Evolutionary conservation across 2,888 invertebrate species (phyloP), one percentile per base, ranked within the genome.

Genomic region (Drosophila quinaria): DNA sequence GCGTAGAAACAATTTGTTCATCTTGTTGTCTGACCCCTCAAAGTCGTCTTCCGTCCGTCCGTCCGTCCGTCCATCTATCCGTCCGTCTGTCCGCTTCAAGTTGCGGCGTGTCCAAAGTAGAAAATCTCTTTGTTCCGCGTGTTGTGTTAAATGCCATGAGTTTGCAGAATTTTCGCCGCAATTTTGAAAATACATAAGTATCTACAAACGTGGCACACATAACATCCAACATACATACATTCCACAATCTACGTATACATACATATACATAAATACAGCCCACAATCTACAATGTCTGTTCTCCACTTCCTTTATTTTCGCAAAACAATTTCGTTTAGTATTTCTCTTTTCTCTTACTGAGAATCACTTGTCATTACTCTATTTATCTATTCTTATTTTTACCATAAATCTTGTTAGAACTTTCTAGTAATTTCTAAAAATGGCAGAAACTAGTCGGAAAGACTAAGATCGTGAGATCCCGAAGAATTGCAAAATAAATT

Each of bases 81-180:
- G 13, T 50, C 3, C 22, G 19, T 9, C 33, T 3, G 33, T 3
- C 13, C 41, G 41, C 67, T 67, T 47, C n/a, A 68, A 33, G 61
- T 62, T 56, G 68, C 64, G 58, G 70, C 70, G 35, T 52, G 70
- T 72, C 71, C 60, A 65, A 75, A 77, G 79, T 74, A 81, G 81
- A 87, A 80, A 84, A 84, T 69, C 76, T 79, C 81, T 81, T 84
- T 84, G 81, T 80, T 74, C 50, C 51, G 70, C 50, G 69, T 51
- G 66, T 73, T 54, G 66, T 74, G 55, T 84, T 87, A 84, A 84
- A 84, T 81, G 69, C 67, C 74, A 87, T 84, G 87, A 84, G 78
- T 80, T 81, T 74, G 81, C 78, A 80, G 25, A 84, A 79, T 70
- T 76, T 78, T 80, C 67, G 71, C 70, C 73, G 62, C 61, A 68